Base-by-base conservation (phyloP, 2,797 vertebrate genomes). In the Melanitta fusca region DNA sequence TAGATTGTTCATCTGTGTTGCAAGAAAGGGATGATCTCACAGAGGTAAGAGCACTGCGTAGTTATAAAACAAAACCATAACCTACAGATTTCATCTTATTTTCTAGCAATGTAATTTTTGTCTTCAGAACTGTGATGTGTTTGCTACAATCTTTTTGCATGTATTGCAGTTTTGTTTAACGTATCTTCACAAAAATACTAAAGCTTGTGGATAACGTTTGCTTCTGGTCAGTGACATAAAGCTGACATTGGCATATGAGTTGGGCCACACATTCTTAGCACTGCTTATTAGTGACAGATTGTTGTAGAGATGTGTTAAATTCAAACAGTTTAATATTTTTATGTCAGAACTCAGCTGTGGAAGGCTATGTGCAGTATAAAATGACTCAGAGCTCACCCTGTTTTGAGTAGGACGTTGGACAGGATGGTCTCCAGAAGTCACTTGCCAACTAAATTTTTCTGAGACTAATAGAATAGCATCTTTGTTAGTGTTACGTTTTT, bases 1-100 rank as follows among this genome's bases (percentile, higher is more conserved):
- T 99, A 95, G 99, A 99, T 96, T 99, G 99, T 96, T 99, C 99
- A 51, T 98, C 98, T 96, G 97, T 98, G 85, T 97, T 99, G 36
- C 99, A 99, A 95, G 99, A 99, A 97, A 98, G 98, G 97, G 98
- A 98, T 27, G 98, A 99, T 96, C 98, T 99, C 93, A 99, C 99
- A 78, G 98, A 99, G 98, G 99, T 99, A 96, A 98, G 96, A 62
- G 27, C 68, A 8, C 39, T 94, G 81, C 77, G 21, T 58, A 34
- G 4, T 41, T 93, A 8, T 22, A 22, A 90, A 90, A 41, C 38
- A n/a, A 28, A 91, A 25, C 53, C 51, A 4, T 51, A 85, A 24
- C 58, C 49, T 79, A 47, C 8, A 30, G n/a, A 54, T 85, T 73
- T 53, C 10, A 58, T 1, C 43, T 60, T 11, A 4, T 19, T 80